Evolutionary conservation across 2,888 invertebrate genomes (phyloP).

Genomic region (Cylindroiulus punctatus): DNA sequence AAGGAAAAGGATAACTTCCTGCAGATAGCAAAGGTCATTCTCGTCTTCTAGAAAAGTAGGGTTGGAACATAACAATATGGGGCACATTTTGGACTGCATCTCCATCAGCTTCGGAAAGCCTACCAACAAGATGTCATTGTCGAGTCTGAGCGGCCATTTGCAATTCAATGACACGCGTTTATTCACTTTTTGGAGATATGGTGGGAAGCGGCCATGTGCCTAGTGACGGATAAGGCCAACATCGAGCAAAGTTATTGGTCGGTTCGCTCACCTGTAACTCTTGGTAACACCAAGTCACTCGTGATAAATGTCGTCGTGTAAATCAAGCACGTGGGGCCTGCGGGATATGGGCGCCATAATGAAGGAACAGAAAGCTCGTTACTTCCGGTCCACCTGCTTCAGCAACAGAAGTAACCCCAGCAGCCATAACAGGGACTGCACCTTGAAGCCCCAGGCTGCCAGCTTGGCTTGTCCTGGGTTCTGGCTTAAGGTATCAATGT

Average conservation of each 20-base stretch:
- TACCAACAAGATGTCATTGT: not conserved
- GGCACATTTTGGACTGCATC: too few species aligned
- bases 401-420: slow-evolving; percentile 6
- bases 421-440: not conserved
- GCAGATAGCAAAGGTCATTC: too few species aligned
- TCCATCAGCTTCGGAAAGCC: too few species aligned
- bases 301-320: slow-evolving; percentile 38
- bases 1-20: too few species aligned
- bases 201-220: slow-evolving; percentile 31
- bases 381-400: slow-evolving; percentile 34
- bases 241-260: not conserved
- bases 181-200: not conserved
- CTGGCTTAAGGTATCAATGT: slow-evolving; percentile 25
- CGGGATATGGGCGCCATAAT: not conserved
- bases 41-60: too few species aligned
- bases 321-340: slow-evolving; percentile 12
- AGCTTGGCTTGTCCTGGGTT: slow-evolving; percentile 4
- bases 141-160: not conserved
- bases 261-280: slow-evolving; percentile 9
- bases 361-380: slow-evolving; percentile 15
- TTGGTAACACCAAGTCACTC: not conserved
- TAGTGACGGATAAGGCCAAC: not conserved
- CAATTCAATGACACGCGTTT: not conserved
- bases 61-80: too few species aligned
- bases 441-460: not conserved